Conservation (phyloP, 2,113 vertebrate genomes). For the Mirza zaza region DNA sequence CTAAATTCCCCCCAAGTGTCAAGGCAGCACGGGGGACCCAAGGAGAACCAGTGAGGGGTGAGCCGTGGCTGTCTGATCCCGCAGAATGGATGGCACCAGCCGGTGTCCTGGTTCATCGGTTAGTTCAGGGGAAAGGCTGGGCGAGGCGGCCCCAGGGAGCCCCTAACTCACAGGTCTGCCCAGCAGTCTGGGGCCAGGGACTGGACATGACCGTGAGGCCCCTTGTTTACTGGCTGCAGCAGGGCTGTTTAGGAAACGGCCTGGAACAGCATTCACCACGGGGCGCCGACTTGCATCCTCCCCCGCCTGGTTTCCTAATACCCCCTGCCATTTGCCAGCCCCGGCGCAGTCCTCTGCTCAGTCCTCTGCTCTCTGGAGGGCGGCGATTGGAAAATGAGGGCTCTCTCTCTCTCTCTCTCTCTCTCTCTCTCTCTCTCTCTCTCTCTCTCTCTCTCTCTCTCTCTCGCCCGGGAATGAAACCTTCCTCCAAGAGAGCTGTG, state of each 20-base stretch:
- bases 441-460: not conserved
- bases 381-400: rapidly evolving
- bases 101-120: not conserved
- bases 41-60: not conserved
- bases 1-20: not conserved
- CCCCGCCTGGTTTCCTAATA: not conserved
- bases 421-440: rapidly evolving
- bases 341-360: not conserved
- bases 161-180: rapidly evolving
- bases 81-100: rapidly evolving
- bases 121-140: too few relatives aligned
- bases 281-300: rapidly evolving
- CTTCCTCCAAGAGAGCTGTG: too few relatives aligned
- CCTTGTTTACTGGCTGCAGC: not conserved
- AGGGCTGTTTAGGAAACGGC: not conserved
- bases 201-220: too few relatives aligned
- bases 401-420: not conserved
- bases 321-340: too few relatives aligned
- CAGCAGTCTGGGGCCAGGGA: not conserved
- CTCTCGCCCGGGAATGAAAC: rapidly evolving
- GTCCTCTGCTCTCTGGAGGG: not conserved
- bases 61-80: not conserved
- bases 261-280: not conserved
- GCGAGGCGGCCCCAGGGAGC: not conserved
- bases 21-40: not conserved